phyloP scores from a whole-genome alignment of 1,140 invertebrate genomes.

The Drosophila arizonae region DNA sequence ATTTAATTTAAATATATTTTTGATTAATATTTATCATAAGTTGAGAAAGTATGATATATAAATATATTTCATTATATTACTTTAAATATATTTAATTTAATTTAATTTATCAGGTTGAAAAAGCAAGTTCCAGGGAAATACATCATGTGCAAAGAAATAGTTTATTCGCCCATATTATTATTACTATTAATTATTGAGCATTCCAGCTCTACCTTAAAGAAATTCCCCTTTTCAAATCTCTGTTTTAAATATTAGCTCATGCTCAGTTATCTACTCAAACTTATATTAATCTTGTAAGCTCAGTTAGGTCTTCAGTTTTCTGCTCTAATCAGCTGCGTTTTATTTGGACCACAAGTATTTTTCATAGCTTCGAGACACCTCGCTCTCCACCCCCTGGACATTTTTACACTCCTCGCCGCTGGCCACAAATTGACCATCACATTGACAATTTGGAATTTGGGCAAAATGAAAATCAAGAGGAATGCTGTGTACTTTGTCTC shows the following conservation, averaged over 20 bases:
- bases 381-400: neutral
- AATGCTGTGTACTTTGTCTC: slow-evolving; percentile 78
- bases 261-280: neutral
- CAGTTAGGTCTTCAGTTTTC: neutral
- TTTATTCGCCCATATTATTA: no score
- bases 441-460: slow-evolving; percentile 70
- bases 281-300: neutral
- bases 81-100: no score
- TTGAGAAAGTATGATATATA: no score
- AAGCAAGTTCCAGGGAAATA: no score
- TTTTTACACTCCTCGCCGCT: slow-evolving; percentile 3
- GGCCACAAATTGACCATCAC: slow-evolving; percentile 72
- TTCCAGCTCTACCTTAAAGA: no score
- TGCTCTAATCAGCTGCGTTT: slow-evolving; percentile 2
- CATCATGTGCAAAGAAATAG: no score
- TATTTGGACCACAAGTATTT: neutral
- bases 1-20: no score
- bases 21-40: no score
- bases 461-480: slow-evolving; percentile 65
- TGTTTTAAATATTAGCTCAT: neutral
- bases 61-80: no score
- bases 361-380: neutral
- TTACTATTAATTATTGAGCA: no score
- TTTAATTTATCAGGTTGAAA: no score
- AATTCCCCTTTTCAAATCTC: neutral